Base-by-base conservation (phyloP, 2,113 vertebrate genomes). In the Promerops cafer region DNA sequence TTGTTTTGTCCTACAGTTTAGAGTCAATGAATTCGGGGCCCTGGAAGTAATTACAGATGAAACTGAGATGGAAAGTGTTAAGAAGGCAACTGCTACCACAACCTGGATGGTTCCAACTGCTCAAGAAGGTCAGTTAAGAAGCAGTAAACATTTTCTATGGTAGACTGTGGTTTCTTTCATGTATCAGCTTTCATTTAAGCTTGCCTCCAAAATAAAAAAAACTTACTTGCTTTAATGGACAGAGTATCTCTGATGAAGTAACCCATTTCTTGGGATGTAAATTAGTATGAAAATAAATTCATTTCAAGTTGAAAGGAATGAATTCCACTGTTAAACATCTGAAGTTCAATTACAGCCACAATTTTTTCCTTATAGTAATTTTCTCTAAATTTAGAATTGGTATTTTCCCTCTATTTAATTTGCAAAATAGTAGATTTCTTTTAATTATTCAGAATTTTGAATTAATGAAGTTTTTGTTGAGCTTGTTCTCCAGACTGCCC, bases 31-130 rank as follows among this genome's bases (percentile, higher is more conserved):
- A 94, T 99, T 99, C 96, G 99, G 99, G 87, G 99, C 99, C 33
- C 96, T 99, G 93, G 99, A 99, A 98, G 99, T 99, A 50, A 99
- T 99, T 91, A 99, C 99, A 50, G 99, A 99, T 95, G 99, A 99
- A 95, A 98, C 97, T 47, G 99, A 99, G 61, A 98, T 98, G 95
- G 98, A 99, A 93, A 98, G 95, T 87, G 98, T 99, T 74, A 99
- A 98, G 88, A 99, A 99, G 77, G 98, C 98, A 47, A 98, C 98
- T 10, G 98, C 98, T 70, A 99, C 98, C 44, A 99, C 98, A 68
- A 99, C 98, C 7, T 99, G 98, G 98, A 98, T 98, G 97, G 98
- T 99, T 37, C 98, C 98, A 49, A 99, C 98, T 57, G 98, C 98
- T 50, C 98, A 99, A 82, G 98, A 99, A 97, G 98, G 98, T 98